A percentile compares a stretch with the other conserved stretches of the same genome.
phyloP scores from a whole-genome alignment of 2,888 invertebrate species.

The Limnephilus marmoratus region DNA sequence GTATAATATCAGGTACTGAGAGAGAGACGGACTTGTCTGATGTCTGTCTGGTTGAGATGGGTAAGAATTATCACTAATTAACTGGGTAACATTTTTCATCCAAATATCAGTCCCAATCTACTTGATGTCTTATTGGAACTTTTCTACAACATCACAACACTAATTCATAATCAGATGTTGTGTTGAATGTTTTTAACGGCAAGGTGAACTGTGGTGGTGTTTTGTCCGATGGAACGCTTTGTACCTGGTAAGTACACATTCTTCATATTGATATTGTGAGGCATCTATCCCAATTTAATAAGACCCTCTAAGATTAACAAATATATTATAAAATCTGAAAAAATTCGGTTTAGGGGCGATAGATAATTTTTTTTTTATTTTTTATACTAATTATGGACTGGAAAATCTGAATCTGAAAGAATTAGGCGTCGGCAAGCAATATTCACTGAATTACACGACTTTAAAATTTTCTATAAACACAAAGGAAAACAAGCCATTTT shows the following conservation, averaged over 20 bases:
- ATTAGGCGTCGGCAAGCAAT: too few species aligned
- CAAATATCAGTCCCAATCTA: neutral
- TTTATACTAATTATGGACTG: too few species aligned
- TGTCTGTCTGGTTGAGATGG: neutral
- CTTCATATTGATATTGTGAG: slow-evolving; percentile 26
- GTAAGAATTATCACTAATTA: neutral
- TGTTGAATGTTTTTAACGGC: neutral
- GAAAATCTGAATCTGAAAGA: too few species aligned
- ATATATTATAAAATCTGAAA: neutral
- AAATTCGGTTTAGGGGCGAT: too few species aligned
- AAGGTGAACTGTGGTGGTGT: slow-evolving; percentile 27
- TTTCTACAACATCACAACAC: neutral
- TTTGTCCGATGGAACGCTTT: slow-evolving; percentile 18
- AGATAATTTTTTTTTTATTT: too few species aligned
- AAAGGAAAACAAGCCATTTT: too few species aligned
- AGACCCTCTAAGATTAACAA: neutral
- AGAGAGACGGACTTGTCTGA: too few species aligned
- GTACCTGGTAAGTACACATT: slow-evolving; percentile 36
- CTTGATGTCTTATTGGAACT: neutral
- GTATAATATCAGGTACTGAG: neutral
- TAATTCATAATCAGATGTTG: neutral
- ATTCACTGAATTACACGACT: too few species aligned
- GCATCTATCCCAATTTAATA: neutral
- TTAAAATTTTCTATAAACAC: too few species aligned
- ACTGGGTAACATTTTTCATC: neutral